Percentiles rank a stretch among this genome's conserved stretches.
Evolutionary conservation across 2,797 vertebrate genomes (phyloP).

Genomic region (Lophotriccus pileatus): DNA sequence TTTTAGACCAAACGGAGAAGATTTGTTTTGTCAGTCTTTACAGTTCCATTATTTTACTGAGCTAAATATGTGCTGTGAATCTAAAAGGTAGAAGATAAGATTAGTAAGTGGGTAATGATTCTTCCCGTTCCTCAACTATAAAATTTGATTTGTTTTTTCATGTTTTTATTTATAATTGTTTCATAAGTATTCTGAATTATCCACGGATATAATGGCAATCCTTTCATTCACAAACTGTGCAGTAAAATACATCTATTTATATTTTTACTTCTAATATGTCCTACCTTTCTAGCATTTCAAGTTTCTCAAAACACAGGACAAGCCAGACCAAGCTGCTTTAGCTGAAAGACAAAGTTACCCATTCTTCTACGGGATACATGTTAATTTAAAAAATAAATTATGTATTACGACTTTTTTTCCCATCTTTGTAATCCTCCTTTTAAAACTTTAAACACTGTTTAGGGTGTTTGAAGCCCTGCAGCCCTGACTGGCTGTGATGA

Average conservation of each 20-base stretch:
- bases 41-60: not conserved
- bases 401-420: not conserved
- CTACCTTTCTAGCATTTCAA: not conserved
- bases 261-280: not conserved
- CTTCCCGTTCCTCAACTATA: not conserved
- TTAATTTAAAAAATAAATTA: not conserved
- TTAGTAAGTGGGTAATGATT: not conserved
- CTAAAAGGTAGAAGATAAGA: not conserved
- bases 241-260: not conserved
- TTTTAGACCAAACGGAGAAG: not conserved
- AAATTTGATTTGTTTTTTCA: not conserved
- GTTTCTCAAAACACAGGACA: not conserved
- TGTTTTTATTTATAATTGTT: not conserved
- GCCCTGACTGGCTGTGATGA: not conserved
- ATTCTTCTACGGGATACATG: not conserved
- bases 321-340: not conserved
- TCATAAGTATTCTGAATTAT: not conserved
- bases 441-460: not conserved
- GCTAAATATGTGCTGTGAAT: not conserved
- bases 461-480: not conserved
- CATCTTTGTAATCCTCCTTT: not conserved
- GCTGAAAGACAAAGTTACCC: not conserved
- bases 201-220: not conserved
- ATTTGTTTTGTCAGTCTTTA: not conserved
- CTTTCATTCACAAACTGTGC: not conserved